phyloP scores from a whole-genome alignment of 2,888 invertebrate species.

The Crepidodera aurea region DNA sequence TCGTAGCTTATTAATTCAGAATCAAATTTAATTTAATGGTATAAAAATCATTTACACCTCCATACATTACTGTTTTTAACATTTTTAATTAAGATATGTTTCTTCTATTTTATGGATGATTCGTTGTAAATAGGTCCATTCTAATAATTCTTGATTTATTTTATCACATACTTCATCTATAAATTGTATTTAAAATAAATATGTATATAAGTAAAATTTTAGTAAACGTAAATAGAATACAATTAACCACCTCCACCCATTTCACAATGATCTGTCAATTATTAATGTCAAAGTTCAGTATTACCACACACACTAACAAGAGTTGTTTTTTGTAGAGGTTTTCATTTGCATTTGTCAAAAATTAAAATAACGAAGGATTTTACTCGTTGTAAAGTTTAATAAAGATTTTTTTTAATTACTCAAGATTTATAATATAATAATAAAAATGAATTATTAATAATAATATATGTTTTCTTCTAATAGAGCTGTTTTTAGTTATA shows the following conservation, averaged over 20 bases:
- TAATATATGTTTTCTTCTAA: no score
- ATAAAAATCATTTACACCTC: background rate
- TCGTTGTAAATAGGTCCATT: background rate
- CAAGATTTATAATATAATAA: no score
- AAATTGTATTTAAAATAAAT: constrained; percentile 5
- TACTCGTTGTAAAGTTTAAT: no score
- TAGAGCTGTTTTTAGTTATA: no score
- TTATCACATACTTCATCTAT: constrained; percentile 11
- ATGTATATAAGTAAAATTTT: constrained; percentile 11
- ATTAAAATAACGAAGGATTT: no score
- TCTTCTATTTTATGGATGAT: background rate
- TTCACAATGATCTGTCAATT: constrained; percentile 18
- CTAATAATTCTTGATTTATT: background rate
- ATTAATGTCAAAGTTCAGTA: background rate
- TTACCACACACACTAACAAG: background rate
- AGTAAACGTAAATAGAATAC: constrained; percentile 22
- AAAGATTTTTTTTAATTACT: no score
- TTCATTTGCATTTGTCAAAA: no score
- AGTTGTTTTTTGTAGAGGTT: no score
- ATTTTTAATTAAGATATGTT: background rate
- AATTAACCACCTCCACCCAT: constrained; percentile 27
- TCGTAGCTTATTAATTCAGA: background rate
- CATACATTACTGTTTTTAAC: background rate
- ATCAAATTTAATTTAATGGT: background rate
- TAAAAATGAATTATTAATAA: no score